phyloP scores from a whole-genome alignment of 2,888 invertebrate species.

The Agrochola macilenta region DNA sequence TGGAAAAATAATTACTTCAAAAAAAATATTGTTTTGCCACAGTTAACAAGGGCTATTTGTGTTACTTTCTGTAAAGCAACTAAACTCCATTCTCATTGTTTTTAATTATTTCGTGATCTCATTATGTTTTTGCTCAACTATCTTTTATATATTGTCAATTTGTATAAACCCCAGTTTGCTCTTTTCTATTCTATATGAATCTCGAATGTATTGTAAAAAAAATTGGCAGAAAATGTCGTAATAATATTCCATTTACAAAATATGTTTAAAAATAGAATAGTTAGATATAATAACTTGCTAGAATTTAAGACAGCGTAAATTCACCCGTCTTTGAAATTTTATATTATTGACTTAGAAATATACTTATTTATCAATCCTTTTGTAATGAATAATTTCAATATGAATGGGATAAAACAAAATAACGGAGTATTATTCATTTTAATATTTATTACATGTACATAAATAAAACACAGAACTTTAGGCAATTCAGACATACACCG shows the following conservation, averaged over 20 bases:
- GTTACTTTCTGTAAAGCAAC: conserved; percentile 31
- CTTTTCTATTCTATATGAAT: conserved; percentile 50
- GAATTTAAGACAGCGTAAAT: conserved; percentile 87
- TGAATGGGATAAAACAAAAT: conserved; percentile 85
- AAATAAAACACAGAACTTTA: conserved; percentile 71
- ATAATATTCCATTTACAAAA: conserved; percentile 90
- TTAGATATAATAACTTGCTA: conserved; percentile 83
- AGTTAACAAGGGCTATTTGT: conserved; percentile 3
- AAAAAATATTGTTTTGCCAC: conserved; percentile 1
- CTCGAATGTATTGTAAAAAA: conserved; percentile 55
- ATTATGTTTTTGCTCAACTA: conserved; percentile 75
- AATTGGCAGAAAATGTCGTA: conserved; percentile 68
- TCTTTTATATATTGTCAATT: conserved; percentile 63
- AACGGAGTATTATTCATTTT: conserved; percentile 75
- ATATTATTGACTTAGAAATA: conserved; percentile 91
- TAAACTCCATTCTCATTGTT: conserved; percentile 28
- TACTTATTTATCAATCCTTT: conserved; percentile 90
- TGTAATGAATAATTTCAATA: conserved; percentile 88
- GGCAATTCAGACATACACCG: conserved; percentile 61
- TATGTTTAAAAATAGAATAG: conserved; percentile 82
- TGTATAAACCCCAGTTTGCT: conserved; percentile 59
- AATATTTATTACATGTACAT: conserved; percentile 78
- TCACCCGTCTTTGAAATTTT: conserved; percentile 91
- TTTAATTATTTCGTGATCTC: conserved; percentile 73
- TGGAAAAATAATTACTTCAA: neutral